These are phyloP conservation scores for Sarcophaga variegata DNA, from an alignment of 2,888 invertebrate genomes.

Conservation along the genomic window DNA sequence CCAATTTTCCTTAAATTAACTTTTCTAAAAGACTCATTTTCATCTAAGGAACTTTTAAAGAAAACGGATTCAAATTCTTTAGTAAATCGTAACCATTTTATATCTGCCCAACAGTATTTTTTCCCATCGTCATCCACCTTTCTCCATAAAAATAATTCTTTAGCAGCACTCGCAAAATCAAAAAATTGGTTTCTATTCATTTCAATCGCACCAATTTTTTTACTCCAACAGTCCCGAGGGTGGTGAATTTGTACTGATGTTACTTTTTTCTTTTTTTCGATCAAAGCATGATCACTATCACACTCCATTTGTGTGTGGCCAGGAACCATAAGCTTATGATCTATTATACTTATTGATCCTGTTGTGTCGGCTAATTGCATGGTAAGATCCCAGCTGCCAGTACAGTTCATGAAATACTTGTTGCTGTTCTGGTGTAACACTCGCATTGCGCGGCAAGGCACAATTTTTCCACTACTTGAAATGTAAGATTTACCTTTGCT, in stretches of 20 bases:
- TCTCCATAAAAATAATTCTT: too few relatives aligned
- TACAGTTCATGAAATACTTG: too few relatives aligned
- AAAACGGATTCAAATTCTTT: conserved; percentile 36
- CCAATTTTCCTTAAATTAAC: conserved; percentile 9
- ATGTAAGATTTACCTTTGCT: too few relatives aligned
- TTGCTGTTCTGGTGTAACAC: too few relatives aligned
- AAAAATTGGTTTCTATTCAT: too few relatives aligned
- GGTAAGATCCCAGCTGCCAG: not conserved
- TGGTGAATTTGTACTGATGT: conserved; percentile 33
- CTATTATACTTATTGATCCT: conserved; percentile 38
- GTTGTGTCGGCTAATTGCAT: conserved; percentile 11
- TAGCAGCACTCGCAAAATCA: too few relatives aligned
- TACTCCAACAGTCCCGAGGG: too few relatives aligned
- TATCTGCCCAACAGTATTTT: too few relatives aligned
- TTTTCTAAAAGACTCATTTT: conserved; percentile 32
- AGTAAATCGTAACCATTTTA: not conserved
- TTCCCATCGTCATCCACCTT: too few relatives aligned
- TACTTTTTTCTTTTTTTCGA: conserved; percentile 10
- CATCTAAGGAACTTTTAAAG: conserved; percentile 39
- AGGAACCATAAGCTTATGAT: conserved; percentile 46
- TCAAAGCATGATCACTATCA: conserved; percentile 32
- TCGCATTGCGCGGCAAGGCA: too few relatives aligned
- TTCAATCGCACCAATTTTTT: too few relatives aligned
- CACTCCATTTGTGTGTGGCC: conserved; percentile 35
- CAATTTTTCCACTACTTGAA: too few relatives aligned